These are phyloP conservation scores for Lottia gigantea DNA, from an alignment of 2,888 invertebrate species.

Conservation along the genomic window DNA sequence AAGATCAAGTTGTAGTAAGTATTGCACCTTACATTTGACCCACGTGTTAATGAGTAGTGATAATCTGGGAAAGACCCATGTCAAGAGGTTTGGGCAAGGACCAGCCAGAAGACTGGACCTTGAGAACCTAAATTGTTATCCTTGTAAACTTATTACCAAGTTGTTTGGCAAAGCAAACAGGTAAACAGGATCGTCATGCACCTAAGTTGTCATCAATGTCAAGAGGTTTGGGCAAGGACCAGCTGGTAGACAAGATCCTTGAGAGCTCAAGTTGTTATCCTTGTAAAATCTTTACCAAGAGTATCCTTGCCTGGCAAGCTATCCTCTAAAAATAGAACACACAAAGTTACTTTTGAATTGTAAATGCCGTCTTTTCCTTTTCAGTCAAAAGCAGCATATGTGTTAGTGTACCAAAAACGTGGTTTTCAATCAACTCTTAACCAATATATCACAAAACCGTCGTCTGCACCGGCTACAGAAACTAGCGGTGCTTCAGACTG, in stretches of 20 bases:
- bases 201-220: no score
- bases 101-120: neutral
- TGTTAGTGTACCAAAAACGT: slow-evolving; percentile 70
- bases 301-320: no score
- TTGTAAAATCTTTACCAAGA: no score
- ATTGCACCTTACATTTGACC: neutral
- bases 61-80: neutral
- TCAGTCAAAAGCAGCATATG: slow-evolving; percentile 71
- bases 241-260: no score
- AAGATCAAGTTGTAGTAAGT: slow-evolving; percentile 69
- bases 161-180: no score
- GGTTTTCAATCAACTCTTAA: slow-evolving; percentile 24
- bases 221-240: no score
- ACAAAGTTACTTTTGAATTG: no score
- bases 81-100: neutral
- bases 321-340: no score
- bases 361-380: neutral
- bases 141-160: no score
- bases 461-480: neutral
- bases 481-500: neutral
- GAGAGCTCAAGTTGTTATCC: no score
- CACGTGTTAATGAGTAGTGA: neutral
- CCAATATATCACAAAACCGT: neutral
- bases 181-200: no score
- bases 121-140: no score